These are phyloP conservation scores for Tachypleus tridentatus DNA, from an alignment of 1,140 invertebrate species.

Conservation along the genomic window DNA sequence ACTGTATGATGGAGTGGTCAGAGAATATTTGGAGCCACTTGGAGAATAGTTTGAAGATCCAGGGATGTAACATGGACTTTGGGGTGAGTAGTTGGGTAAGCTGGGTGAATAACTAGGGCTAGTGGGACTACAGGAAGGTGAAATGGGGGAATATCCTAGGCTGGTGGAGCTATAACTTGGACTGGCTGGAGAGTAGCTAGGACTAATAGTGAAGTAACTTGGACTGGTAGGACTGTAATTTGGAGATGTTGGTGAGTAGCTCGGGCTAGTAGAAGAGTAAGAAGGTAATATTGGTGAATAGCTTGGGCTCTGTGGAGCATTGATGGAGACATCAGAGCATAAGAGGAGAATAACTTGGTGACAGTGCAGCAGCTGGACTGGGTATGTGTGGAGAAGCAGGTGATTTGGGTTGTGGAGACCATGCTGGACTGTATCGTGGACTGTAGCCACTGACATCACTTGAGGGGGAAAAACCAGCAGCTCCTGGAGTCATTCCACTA, in stretches of 20 bases:
- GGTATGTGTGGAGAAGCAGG: slow-evolving; percentile 46
- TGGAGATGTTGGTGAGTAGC: slow-evolving; percentile 29
- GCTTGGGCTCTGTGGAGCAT: slow-evolving; percentile 26
- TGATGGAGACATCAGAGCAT: slow-evolving; percentile 28
- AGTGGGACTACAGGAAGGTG: slow-evolving; percentile 54
- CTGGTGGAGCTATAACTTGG: slow-evolving; percentile 47
- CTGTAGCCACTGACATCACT: slow-evolving; percentile 84
- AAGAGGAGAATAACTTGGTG: slow-evolving; percentile 30
- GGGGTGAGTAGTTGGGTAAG: slow-evolving; percentile 45
- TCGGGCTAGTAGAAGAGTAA: slow-evolving; percentile 29
- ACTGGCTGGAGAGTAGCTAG: slow-evolving; percentile 28
- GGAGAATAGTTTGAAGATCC: slow-evolving; percentile 41
- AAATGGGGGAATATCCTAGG: slow-evolving; percentile 63
- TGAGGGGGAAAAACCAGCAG: slow-evolving; percentile 90
- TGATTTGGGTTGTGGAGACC: slow-evolving; percentile 60
- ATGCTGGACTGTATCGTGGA: slow-evolving; percentile 59
- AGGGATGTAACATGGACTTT: slow-evolving; percentile 59
- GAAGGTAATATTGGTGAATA: slow-evolving; percentile 38
- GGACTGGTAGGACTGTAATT: slow-evolving; percentile 40
- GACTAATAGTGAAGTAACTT: slow-evolving; percentile 29
- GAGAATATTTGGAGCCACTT: slow-evolving; percentile 30
- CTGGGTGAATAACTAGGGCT: slow-evolving; percentile 42
- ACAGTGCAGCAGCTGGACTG: slow-evolving; percentile 43
- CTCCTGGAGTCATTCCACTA: slow-evolving; percentile 91
- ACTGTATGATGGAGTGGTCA: slow-evolving; percentile 40